Conservation (phyloP, 2,113 vertebrate species). For the Tricholaema leucomelas region DNA sequence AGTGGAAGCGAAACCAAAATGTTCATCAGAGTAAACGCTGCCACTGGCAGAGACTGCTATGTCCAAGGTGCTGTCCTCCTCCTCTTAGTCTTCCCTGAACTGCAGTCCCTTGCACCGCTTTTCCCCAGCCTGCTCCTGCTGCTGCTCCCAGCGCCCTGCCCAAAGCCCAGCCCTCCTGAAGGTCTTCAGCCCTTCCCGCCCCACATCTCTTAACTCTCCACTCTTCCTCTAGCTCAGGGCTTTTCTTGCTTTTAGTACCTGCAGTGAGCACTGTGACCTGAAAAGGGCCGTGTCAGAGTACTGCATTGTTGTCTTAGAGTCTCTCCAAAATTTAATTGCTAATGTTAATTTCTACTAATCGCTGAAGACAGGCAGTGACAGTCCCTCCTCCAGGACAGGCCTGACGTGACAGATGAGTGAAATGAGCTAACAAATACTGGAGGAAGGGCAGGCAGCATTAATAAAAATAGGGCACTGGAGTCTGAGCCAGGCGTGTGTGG, state of each 20-base stretch:
- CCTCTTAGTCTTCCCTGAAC: rapidly evolving
- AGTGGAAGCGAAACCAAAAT: neutral
- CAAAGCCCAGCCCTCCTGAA: neutral
- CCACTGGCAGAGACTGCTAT: neutral
- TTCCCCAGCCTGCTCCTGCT: neutral
- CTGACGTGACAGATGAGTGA: conserved; percentile 19
- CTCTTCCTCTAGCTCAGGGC: rapidly evolving
- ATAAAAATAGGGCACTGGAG: neutral
- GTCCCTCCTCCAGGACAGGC: neutral
- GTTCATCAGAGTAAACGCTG: neutral
- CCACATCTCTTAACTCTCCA: neutral
- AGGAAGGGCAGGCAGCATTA: neutral
- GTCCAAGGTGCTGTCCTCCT: neutral
- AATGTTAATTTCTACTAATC: neutral
- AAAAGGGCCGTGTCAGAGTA: neutral
- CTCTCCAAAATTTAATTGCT: neutral
- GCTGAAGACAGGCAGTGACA: neutral
- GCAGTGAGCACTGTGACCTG: neutral
- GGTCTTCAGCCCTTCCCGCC: neutral
- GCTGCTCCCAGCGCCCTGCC: neutral
- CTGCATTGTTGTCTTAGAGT: rapidly evolving
- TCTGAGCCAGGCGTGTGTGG: neutral
- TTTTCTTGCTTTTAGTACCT: neutral
- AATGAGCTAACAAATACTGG: neutral
- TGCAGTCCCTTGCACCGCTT: neutral